Evolutionary conservation across 2,113 vertebrate genomes (phyloP), one percentile per base, ranked within the genome.

Genomic region (Strix uralensis): DNA sequence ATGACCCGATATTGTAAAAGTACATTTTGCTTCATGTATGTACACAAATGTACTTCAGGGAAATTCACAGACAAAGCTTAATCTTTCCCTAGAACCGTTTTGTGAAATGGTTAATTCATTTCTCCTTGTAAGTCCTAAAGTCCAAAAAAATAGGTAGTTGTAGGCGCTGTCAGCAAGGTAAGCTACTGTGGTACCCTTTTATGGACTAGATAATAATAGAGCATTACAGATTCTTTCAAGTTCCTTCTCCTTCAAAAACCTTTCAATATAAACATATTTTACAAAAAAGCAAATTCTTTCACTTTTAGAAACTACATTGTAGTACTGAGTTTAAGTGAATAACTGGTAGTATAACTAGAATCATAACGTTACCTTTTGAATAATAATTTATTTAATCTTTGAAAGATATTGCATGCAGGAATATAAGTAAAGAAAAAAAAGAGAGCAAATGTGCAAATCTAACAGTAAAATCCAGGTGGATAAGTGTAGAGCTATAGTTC

Each of bases 331-430:
- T 80, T 86, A 79, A 70, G 63, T 78, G 82, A 77, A 81, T 46
- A 65, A 34, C 15, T 70, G 26, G 7, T 47, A 83, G 20, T 58
- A 83, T 91, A 85, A 94, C 73, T 80, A 94, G 85, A 82, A 81
- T 51, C 51, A 19, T 62, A 90, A 61, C n/a, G 26, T 87, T 92
- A 67, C 13, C 46, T 96, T 95, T 86, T 66, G 79, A 94, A 88
- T 32, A 69, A 42, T 49, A 70, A 80, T 88, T 72, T 77, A 88
- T 79, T 80, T 85, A 85, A 88, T 70, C 55, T 85, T 90, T 79
- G 78, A 70, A 85, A 93, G 70, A 46, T 65, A 71, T n/a, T 78
- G 21, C 22, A 40, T 25, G 29, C 23, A 72, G 40, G 51, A 71
- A 78, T 81, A 20, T 38, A 84, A 78, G 65, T 61, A 58, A 81